phyloP scores from a whole-genome alignment of 2,888 invertebrate genomes.

The Steromphala cineraria region DNA sequence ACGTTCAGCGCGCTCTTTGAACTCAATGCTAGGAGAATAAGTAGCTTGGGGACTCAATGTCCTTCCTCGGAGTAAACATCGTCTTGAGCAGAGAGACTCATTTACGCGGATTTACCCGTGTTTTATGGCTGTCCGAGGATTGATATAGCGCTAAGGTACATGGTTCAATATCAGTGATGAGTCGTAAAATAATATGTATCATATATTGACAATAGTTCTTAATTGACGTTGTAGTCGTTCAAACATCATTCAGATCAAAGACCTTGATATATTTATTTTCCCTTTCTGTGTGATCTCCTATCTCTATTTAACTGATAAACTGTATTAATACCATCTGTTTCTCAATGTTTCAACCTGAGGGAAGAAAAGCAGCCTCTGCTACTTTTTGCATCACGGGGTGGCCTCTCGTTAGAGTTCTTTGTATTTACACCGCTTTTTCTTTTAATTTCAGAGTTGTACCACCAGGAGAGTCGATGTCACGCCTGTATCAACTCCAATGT shows the following conservation, averaged over 20 bases:
- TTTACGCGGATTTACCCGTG: background rate
- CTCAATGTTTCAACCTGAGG: background rate
- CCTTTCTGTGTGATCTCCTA: background rate
- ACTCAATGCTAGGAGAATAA: background rate
- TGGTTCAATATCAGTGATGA: background rate
- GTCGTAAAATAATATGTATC: too few relatives aligned
- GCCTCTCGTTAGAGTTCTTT: too few relatives aligned
- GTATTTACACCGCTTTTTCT: too few relatives aligned
- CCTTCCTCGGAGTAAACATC: background rate
- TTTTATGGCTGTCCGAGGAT: background rate
- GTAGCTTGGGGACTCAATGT: background rate
- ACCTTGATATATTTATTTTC: background rate
- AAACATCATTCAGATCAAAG: background rate
- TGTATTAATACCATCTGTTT: constrained; percentile 1
- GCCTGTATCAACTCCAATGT: too few relatives aligned
- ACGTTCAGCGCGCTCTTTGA: background rate
- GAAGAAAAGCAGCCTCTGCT: background rate
- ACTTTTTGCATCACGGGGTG: background rate
- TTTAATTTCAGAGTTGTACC: too few relatives aligned
- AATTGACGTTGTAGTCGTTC: too few relatives aligned
- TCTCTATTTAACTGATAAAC: background rate
- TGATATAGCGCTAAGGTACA: background rate
- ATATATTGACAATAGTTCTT: too few relatives aligned
- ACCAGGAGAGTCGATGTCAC: too few relatives aligned
- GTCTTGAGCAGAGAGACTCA: background rate